phyloP scores from a whole-genome alignment of 2,888 invertebrate genomes.

The Leptopilina myrica region DNA sequence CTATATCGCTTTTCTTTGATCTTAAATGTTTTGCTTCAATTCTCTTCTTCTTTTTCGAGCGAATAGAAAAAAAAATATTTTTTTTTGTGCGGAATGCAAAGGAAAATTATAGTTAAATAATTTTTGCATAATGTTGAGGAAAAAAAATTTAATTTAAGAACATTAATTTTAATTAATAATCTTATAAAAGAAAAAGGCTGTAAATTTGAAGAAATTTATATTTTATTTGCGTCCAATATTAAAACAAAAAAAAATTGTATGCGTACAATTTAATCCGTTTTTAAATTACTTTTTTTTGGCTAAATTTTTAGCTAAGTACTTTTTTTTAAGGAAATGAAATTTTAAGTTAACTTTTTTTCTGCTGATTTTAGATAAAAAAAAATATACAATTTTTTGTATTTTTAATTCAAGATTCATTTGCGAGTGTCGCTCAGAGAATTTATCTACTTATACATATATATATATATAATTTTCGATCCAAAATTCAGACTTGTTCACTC shows the following conservation, averaged over 20 bases:
- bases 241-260: constrained; percentile 4
- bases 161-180: neutral
- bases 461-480: constrained; percentile 17
- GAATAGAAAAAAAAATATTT: neutral
- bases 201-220: constrained; percentile 13
- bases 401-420: constrained; percentile 18
- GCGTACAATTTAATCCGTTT: neutral
- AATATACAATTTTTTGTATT: constrained; percentile 18
- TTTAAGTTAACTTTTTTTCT: constrained; percentile 1
- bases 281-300: neutral
- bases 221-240: constrained; percentile 19
- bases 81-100: neutral
- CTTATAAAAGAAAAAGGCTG: neutral
- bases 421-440: constrained; percentile 23
- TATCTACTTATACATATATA: neutral
- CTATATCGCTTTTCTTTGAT: constrained; percentile 2
- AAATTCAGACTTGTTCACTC: constrained; percentile 22
- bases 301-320: neutral
- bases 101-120: constrained; percentile 10
- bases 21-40: constrained; percentile 5
- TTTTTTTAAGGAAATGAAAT: constrained; percentile 10
- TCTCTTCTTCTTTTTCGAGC: neutral
- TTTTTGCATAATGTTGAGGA: constrained; percentile 11
- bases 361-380: neutral
- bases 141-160: constrained; percentile 6